Percentiles rank a stretch among this genome's conserved stretches.
Evolutionary conservation across 2,888 invertebrate genomes (phyloP).

Genomic region (Adelphocoris suturalis): DNA sequence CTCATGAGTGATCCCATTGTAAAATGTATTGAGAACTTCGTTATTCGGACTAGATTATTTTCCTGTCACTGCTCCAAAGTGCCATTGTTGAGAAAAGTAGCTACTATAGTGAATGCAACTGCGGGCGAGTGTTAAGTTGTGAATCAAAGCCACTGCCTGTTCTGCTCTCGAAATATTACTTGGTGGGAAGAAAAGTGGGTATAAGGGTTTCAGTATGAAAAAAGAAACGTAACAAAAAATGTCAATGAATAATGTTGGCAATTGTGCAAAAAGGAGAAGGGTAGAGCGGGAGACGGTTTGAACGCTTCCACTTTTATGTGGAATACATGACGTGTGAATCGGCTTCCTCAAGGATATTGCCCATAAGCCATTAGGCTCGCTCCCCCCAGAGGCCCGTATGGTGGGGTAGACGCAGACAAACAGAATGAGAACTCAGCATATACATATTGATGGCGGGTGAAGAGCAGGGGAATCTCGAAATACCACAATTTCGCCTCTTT

Average conservation of each 20-base stretch:
- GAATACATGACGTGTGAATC: constrained; percentile 70
- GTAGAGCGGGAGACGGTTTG: neutral
- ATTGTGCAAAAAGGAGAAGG: constrained; percentile 38
- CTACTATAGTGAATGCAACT: neutral
- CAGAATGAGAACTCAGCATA: neutral
- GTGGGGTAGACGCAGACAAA: neutral
- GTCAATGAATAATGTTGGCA: constrained; percentile 68
- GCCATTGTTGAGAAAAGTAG: too few relatives aligned
- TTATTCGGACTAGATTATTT: too few relatives aligned
- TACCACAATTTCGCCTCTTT: constrained; percentile 49
- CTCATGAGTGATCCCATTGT: too few relatives aligned
- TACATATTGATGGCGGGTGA: neutral
- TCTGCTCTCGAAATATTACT: neutral
- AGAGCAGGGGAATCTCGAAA: neutral
- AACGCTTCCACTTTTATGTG: constrained; percentile 63
- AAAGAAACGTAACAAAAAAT: constrained; percentile 61
- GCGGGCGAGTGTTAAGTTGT: constrained; percentile 33
- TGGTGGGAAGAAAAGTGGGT: constrained; percentile 45
- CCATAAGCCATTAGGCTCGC: constrained; percentile 67
- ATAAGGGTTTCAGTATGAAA: constrained; percentile 63
- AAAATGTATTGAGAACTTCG: too few relatives aligned
- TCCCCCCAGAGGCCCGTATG: neutral
- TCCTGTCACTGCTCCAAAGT: too few relatives aligned
- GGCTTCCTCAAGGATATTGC: constrained; percentile 70
- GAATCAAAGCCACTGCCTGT: neutral